These are phyloP conservation scores for Hyposoter dolosus DNA, from an alignment of 2,888 invertebrate species.

Conservation along the genomic window DNA sequence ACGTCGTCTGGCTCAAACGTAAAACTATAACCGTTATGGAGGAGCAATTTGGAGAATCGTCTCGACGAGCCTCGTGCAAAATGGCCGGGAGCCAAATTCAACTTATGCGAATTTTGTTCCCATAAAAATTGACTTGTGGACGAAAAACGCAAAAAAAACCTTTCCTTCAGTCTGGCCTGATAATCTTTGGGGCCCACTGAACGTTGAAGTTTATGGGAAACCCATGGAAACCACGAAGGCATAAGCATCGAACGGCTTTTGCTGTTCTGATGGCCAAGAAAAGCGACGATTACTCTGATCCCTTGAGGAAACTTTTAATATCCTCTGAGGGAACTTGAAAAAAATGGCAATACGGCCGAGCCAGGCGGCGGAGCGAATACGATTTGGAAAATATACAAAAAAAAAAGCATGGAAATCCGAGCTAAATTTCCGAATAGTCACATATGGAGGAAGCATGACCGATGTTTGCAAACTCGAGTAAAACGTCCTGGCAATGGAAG, in stretches of 20 bases:
- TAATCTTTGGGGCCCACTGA: neutral
- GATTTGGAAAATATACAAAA: neutral
- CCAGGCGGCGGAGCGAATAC: neutral
- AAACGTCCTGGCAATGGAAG: conserved; percentile 36
- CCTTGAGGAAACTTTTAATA: neutral
- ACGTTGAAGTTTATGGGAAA: neutral
- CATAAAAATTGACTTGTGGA: neutral
- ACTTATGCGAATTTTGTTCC: neutral
- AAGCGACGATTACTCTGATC: neutral
- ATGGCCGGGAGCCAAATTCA: conserved; percentile 55
- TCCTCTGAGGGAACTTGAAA: neutral
- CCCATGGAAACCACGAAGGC: neutral
- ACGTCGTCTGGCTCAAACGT: conserved; percentile 44
- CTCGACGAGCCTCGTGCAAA: neutral
- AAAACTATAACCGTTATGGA: conserved; percentile 42
- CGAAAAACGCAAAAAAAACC: neutral
- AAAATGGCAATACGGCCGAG: neutral
- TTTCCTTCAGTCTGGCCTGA: neutral
- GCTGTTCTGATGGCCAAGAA: neutral
- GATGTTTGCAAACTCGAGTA: conserved; percentile 62
- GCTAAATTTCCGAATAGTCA: neutral
- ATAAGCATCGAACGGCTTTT: too few relatives aligned
- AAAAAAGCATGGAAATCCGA: neutral
- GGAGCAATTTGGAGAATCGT: conserved; percentile 48
- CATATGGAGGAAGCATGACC: conserved; percentile 13